A percentile compares a stretch with the other conserved stretches of the same genome.
Conservation (phyloP, 1,140 invertebrate genomes). For the Ceratosolen solmsi region DNA sequence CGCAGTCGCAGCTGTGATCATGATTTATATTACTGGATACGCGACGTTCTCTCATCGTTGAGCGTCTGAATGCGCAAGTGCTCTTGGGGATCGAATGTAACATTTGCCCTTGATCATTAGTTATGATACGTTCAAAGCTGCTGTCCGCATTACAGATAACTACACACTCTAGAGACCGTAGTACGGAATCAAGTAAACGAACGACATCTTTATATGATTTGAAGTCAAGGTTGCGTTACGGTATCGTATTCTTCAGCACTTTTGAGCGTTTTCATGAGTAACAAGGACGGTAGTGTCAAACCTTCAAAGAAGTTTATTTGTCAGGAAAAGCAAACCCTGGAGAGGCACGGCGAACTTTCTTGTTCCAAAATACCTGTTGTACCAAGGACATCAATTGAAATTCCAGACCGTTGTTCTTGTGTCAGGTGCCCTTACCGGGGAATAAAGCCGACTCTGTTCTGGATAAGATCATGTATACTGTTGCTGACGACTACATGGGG, state of each 20-base stretch:
- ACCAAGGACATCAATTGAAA: background rate
- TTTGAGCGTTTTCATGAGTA: slow-evolving; percentile 12
- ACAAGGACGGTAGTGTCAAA: background rate
- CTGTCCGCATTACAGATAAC: background rate
- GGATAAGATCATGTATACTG: slow-evolving; percentile 71
- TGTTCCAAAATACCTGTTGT: slow-evolving; percentile 16
- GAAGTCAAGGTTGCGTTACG: slow-evolving; percentile 44
- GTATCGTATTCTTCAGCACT: slow-evolving; percentile 38
- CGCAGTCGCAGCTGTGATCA: too few relatives aligned
- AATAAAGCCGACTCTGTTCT: too few relatives aligned
- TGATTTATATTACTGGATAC: too few relatives aligned
- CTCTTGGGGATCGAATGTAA: background rate
- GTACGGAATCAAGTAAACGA: background rate
- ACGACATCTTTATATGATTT: slow-evolving; percentile 53
- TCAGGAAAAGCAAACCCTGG: slow-evolving; percentile 4
- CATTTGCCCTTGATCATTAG: background rate
- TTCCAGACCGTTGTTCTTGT: background rate
- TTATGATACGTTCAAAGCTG: background rate
- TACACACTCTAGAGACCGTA: background rate
- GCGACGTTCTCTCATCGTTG: background rate
- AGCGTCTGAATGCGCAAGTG: background rate
- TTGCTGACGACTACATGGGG: slow-evolving; percentile 70
- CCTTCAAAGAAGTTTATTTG: background rate
- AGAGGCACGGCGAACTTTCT: background rate
- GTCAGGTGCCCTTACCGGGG: background rate